Evolutionary conservation across 2,888 invertebrate genomes (phyloP).

Genomic region (Atethmia centrago): DNA sequence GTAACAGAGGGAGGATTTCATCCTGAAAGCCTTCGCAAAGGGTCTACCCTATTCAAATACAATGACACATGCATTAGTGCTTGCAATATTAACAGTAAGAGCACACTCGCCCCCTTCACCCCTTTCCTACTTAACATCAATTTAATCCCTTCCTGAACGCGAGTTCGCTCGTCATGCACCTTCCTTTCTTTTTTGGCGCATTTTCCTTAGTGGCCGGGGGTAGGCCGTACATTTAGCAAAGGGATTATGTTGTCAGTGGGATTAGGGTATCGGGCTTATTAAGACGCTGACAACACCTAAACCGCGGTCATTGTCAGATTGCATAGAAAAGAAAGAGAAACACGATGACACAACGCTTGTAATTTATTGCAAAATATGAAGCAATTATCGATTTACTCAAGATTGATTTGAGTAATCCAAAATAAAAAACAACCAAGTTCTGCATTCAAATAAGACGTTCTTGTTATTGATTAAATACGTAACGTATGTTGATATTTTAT

Average conservation of each 20-base stretch:
- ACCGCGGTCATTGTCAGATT: too few relatives aligned
- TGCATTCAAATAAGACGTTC: too few relatives aligned
- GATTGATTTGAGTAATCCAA: too few relatives aligned
- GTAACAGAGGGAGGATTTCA: neutral
- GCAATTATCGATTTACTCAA: too few relatives aligned
- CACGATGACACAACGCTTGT: too few relatives aligned
- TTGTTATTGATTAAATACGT: too few relatives aligned
- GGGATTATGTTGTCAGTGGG: slow-evolving; percentile 2
- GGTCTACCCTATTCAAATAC: neutral
- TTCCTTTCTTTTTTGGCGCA: slow-evolving; percentile 22
- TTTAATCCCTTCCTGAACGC: slow-evolving; percentile 12
- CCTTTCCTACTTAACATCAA: slow-evolving; percentile 3
- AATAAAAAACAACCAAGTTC: too few relatives aligned
- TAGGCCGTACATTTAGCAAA: neutral
- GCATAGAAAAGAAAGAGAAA: too few relatives aligned
- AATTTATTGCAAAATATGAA: too few relatives aligned
- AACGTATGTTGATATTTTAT: too few relatives aligned
- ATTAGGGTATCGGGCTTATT: neutral
- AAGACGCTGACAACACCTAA: too few relatives aligned
- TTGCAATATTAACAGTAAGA: slow-evolving; percentile 13
- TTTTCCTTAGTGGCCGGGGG: neutral
- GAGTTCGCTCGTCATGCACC: slow-evolving; percentile 4
- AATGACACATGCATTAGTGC: neutral
- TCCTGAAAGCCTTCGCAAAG: neutral
- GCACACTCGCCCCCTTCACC: neutral